Evolutionary conservation across 1,140 invertebrate genomes (phyloP).

Genomic region (Centruroides sculpturatus): DNA sequence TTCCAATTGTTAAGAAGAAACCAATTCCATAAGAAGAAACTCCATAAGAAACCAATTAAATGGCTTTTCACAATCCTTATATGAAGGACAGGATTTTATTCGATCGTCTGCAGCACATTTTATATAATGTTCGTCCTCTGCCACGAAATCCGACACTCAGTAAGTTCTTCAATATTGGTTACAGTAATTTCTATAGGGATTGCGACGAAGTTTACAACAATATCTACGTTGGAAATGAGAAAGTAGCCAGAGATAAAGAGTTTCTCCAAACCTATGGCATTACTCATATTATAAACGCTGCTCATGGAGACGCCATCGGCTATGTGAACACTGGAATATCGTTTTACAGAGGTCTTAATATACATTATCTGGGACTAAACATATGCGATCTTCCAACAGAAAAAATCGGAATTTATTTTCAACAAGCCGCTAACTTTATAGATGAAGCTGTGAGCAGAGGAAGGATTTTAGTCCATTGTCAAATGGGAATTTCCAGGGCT

Average conservation of each 20-base stretch:
- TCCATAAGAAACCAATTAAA: too few relatives aligned
- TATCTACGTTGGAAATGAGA: too few relatives aligned
- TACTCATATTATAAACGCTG: slow-evolving; percentile 74
- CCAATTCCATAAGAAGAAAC: too few relatives aligned
- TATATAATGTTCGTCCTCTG: too few relatives aligned
- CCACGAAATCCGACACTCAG: too few relatives aligned
- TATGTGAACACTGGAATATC: slow-evolving; percentile 42
- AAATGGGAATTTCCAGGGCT: slow-evolving; percentile 79
- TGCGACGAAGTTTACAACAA: too few relatives aligned
- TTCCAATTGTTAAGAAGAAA: too few relatives aligned
- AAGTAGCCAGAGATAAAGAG: too few relatives aligned
- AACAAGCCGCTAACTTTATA: slow-evolving; percentile 22
- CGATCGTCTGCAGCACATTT: too few relatives aligned
- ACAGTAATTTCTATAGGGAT: too few relatives aligned
- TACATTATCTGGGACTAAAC: slow-evolving; percentile 6
- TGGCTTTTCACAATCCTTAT: slow-evolving; percentile 5
- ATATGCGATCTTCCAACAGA: slow-evolving; percentile 1
- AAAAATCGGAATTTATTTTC: slow-evolving; percentile 3
- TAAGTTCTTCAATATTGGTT: too few relatives aligned
- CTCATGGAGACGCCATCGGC: slow-evolving; percentile 56
- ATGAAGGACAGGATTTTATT: too few relatives aligned
- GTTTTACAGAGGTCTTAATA: slow-evolving; percentile 1
- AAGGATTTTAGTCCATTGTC: slow-evolving; percentile 74
- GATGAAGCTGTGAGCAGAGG: slow-evolving; percentile 28
- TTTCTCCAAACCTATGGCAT: slow-evolving; percentile 58